These are phyloP conservation scores for Lagothrix lagotricha DNA, from an alignment of 2,797 vertebrate genomes.

Conservation along the genomic window DNA sequence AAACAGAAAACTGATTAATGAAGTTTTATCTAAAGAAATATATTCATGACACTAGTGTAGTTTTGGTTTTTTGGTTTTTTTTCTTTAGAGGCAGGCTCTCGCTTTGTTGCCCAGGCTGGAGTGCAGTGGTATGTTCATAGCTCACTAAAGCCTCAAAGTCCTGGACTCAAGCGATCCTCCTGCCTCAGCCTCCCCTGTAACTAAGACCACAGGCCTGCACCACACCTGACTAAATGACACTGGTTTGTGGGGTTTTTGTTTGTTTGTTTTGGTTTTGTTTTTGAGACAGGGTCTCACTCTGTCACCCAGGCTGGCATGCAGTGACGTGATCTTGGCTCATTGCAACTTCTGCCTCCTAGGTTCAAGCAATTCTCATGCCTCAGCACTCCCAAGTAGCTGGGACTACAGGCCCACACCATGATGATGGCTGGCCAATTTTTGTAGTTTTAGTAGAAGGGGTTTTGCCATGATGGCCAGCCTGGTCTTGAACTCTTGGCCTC, in stretches of 20 bases:
- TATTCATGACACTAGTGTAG: not conserved
- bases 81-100: not conserved
- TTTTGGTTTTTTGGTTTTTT: not conserved
- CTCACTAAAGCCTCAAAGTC: not conserved
- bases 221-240: not conserved
- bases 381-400: not conserved
- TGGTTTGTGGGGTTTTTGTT: not conserved
- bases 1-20: constrained; percentile 13
- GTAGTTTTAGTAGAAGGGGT: not conserved
- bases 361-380: not conserved
- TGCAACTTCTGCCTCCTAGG: not conserved
- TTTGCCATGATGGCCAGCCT: not conserved
- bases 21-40: constrained; percentile 55
- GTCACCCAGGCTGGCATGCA: not conserved
- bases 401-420: not conserved
- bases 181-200: not conserved
- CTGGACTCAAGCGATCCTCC: not conserved
- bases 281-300: not conserved
- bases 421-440: not conserved
- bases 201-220: not conserved
- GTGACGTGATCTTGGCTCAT: not conserved
- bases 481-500: not conserved
- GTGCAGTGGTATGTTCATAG: not conserved
- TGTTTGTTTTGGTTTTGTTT: not conserved
- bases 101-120: not conserved